A percentile compares a stretch with the other conserved stretches of the same genome.
phyloP scores from a whole-genome alignment of 2,113 vertebrate genomes.

The Urocolius indicus region DNA sequence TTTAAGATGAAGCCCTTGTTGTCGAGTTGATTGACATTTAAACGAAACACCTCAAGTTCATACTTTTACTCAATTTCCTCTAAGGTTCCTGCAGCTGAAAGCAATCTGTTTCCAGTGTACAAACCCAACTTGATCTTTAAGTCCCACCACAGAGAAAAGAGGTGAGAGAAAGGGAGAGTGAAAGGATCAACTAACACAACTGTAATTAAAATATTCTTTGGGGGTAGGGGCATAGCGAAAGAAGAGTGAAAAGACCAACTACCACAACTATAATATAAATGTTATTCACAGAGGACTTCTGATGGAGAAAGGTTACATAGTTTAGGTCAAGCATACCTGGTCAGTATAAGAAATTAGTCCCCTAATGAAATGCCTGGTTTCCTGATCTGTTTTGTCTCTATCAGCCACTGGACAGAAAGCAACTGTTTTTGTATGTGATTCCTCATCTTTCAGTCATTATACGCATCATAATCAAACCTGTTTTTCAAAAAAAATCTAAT shows the following conservation, averaged over 20 bases:
- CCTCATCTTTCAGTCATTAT: background rate
- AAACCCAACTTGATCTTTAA: background rate
- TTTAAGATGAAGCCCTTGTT: background rate
- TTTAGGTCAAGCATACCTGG: background rate
- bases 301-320: background rate
- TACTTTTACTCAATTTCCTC: rapidly evolving
- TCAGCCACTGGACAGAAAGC: background rate
- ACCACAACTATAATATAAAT: background rate
- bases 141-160: background rate
- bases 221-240: background rate
- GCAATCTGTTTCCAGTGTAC: background rate
- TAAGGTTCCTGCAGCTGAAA: background rate
- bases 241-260: background rate
- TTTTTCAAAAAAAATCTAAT: constrained; percentile 4
- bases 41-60: background rate
- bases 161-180: rapidly evolving
- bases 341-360: background rate
- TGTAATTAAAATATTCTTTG: background rate
- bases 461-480: background rate
- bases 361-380: background rate
- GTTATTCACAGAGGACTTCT: background rate
- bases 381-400: background rate
- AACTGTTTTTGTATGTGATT: background rate
- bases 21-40: background rate
- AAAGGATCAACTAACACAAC: background rate